Evolutionary conservation across 2,797 vertebrate species (phyloP).

Genomic region (Myotis vivesi): DNA sequence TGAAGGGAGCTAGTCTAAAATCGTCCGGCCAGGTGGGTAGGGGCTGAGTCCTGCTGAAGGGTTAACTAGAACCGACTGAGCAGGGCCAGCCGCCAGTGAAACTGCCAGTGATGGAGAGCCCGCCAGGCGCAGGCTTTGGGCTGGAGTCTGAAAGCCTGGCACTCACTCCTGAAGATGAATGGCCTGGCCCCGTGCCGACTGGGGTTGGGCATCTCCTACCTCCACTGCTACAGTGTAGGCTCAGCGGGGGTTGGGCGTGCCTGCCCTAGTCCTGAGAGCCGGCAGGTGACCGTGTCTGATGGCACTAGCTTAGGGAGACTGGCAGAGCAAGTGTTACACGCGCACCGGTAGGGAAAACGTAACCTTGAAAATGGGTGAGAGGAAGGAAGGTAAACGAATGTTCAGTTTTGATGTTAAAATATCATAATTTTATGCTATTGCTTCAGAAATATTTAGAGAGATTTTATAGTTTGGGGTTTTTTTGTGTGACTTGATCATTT

Average conservation of each 20-base stretch:
- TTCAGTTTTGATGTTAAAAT: constrained; percentile 16
- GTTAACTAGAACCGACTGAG: constrained; percentile 67
- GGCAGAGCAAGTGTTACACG: not conserved
- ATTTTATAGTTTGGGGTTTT: constrained; percentile 43
- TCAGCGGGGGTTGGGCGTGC: constrained; percentile 40
- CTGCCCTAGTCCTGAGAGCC: not conserved
- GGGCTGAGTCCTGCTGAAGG: constrained; percentile 41
- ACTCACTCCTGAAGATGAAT: not conserved
- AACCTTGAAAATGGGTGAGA: not conserved
- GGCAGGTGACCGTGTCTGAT: not conserved
- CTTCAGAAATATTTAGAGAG: constrained; percentile 64
- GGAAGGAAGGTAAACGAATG: not conserved
- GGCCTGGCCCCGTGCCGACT: constrained; percentile 36
- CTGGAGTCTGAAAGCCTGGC: constrained; percentile 14
- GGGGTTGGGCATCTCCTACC: constrained; percentile 74
- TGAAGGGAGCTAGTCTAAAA: not conserved
- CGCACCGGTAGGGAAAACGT: not conserved
- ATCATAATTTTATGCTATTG: constrained; percentile 36
- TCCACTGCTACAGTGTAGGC: constrained; percentile 87
- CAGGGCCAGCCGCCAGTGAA: not conserved
- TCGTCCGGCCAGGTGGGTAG: not conserved
- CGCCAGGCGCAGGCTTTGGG: not conserved
- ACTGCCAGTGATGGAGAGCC: constrained; percentile 23
- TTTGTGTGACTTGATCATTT: constrained; percentile 53
- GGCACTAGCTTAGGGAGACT: not conserved